Percentiles rank a stretch among this genome's conserved stretches.
Evolutionary conservation across 2,888 invertebrate genomes (phyloP).

Genomic region (Cryptocephalus primarius): DNA sequence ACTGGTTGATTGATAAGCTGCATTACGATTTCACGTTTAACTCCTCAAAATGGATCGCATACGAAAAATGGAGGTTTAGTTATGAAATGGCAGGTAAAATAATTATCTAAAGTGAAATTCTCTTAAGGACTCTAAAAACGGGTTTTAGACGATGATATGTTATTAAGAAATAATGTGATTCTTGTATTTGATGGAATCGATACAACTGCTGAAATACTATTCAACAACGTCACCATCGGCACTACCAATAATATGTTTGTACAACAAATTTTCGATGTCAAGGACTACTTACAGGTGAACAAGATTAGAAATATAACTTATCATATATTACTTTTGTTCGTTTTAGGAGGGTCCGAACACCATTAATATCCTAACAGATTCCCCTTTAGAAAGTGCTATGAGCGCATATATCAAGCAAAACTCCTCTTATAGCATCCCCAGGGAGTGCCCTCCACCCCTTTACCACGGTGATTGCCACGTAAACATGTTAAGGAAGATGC

Average conservation of each 20-base stretch:
- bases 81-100: too few relatives aligned
- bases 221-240: slow-evolving; percentile 61
- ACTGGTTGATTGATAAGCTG: too few relatives aligned
- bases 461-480: slow-evolving; percentile 86
- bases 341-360: too few relatives aligned
- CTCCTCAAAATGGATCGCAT: too few relatives aligned
- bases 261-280: slow-evolving; percentile 61
- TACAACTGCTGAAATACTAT: slow-evolving; percentile 61
- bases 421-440: slow-evolving; percentile 47
- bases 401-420: slow-evolving; percentile 14
- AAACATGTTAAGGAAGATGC: slow-evolving; percentile 84
- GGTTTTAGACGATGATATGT: too few relatives aligned
- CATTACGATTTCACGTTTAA: too few relatives aligned
- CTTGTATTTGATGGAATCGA: slow-evolving; percentile 68
- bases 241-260: slow-evolving; percentile 76
- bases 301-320: not conserved
- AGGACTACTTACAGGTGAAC: slow-evolving; percentile 11
- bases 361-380: too few relatives aligned
- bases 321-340: not conserved
- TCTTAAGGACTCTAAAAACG: too few relatives aligned
- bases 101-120: too few relatives aligned
- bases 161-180: too few relatives aligned
- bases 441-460: slow-evolving; percentile 58
- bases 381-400: too few relatives aligned
- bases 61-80: too few relatives aligned